phyloP scores from a whole-genome alignment of 2,797 vertebrate species.

The Acrossocheilus fasciatus region DNA sequence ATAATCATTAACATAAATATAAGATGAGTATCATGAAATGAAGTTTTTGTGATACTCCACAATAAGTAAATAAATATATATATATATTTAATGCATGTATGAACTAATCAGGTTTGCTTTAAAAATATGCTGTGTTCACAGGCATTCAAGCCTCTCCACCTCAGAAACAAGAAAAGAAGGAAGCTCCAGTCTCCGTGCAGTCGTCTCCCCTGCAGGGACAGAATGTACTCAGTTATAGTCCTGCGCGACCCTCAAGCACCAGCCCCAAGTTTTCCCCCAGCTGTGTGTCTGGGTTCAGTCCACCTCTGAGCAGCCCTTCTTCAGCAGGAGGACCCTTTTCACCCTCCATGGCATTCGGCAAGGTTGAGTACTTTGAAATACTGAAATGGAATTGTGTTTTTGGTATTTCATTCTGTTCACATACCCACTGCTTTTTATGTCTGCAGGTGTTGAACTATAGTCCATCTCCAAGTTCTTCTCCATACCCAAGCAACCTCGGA shows the following conservation, averaged over 20 bases:
- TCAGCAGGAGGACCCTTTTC: slow-evolving; percentile 79
- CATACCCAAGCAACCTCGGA: slow-evolving; percentile 82
- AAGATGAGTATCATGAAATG: background rate
- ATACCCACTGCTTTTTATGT: background rate
- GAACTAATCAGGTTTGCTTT: background rate
- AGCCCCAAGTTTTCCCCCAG: slow-evolving; percentile 89
- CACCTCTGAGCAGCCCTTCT: slow-evolving; percentile 81
- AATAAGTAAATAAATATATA: no score
- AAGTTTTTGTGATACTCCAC: no score
- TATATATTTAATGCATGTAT: background rate
- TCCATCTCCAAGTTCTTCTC: slow-evolving; percentile 78
- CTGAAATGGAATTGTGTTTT: background rate
- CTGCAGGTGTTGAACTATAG: slow-evolving; percentile 84
- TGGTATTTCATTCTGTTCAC: background rate
- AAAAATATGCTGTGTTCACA: slow-evolving; percentile 58
- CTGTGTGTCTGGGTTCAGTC: slow-evolving; percentile 87
- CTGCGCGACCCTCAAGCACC: slow-evolving; percentile 83
- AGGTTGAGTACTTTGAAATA: slow-evolving; percentile 69
- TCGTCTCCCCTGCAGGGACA: slow-evolving; percentile 89
- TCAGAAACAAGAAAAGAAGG: slow-evolving; percentile 80
- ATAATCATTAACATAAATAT: background rate
- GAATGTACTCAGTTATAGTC: slow-evolving; percentile 94
- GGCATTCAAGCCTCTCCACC: slow-evolving; percentile 85
- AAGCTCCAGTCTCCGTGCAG: slow-evolving; percentile 77
- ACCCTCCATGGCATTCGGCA: slow-evolving; percentile 77